These are phyloP conservation scores for Thaumatotibia leucotreta DNA, from an alignment of 1,140 invertebrate genomes.

Conservation along the genomic window DNA sequence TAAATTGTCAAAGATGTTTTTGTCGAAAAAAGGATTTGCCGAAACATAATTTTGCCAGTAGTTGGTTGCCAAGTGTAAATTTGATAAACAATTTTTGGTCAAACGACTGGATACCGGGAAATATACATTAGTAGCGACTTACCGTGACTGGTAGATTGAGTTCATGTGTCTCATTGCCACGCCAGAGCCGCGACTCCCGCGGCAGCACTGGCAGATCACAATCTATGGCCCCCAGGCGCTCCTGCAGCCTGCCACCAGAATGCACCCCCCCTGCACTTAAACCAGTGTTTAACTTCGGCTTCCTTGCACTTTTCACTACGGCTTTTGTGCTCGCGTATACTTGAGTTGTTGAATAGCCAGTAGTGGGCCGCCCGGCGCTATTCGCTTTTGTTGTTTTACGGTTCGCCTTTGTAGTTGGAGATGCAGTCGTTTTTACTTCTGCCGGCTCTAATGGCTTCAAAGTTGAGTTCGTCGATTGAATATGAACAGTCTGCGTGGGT, in stretches of 20 bases:
- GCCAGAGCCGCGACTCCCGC: constrained; percentile 79
- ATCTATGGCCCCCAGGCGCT: constrained; percentile 78
- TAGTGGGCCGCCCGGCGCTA: constrained; percentile 43
- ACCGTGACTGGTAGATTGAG: constrained; percentile 80
- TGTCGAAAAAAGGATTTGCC: no score
- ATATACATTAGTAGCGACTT: no score
- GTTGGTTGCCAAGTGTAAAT: no score
- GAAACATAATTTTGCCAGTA: no score
- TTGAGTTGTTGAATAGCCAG: constrained; percentile 45
- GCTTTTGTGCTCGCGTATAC: constrained; percentile 51
- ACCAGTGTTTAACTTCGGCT: constrained; percentile 60
- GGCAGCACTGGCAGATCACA: constrained; percentile 80
- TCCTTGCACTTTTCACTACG: constrained; percentile 58
- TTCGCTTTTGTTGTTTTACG: constrained; percentile 52
- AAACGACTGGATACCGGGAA: no score
- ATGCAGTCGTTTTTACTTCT: constrained; percentile 32
- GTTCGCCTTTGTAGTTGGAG: constrained; percentile 52
- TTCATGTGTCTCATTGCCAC: constrained; percentile 82
- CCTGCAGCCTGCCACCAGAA: constrained; percentile 69
- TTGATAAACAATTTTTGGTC: no score
- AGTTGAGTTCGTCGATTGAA: constrained; percentile 31
- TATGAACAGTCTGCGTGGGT: constrained; percentile 27
- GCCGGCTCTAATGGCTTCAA: constrained; percentile 43
- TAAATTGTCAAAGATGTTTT: no score
- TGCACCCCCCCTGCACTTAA: constrained; percentile 44